These are phyloP conservation scores for Thalpophila matura DNA, from an alignment of 2,888 invertebrate genomes.

Conservation along the genomic window DNA sequence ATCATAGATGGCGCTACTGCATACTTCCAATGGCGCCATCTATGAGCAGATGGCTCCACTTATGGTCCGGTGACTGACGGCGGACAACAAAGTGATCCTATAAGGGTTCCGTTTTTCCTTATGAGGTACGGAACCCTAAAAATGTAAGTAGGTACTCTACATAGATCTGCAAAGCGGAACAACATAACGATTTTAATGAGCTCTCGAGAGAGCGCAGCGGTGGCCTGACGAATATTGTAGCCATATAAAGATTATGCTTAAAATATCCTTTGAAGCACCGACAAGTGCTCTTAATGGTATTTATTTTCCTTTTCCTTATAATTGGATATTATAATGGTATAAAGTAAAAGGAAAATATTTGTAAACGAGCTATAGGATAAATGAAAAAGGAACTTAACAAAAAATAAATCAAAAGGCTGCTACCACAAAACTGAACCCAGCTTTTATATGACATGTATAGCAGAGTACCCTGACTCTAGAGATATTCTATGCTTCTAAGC, in stretches of 20 bases:
- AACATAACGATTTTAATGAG: constrained; percentile 18
- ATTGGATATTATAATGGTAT: constrained; percentile 16
- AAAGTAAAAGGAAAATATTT: neutral
- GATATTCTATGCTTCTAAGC: too few species aligned
- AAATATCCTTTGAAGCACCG: neutral
- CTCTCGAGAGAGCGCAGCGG: neutral
- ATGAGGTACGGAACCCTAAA: too few species aligned
- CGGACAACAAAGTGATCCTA: too few species aligned
- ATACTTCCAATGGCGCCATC: too few species aligned
- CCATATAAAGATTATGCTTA: neutral
- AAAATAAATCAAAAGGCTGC: neutral
- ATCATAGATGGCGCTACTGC: too few species aligned
- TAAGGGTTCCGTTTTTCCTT: too few species aligned
- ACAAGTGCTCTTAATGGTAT: neutral
- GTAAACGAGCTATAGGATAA: neutral
- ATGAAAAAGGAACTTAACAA: neutral
- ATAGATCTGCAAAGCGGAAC: constrained; percentile 8
- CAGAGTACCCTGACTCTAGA: too few species aligned
- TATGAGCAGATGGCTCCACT: too few species aligned
- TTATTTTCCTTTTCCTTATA: constrained; percentile 7
- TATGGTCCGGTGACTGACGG: too few species aligned
- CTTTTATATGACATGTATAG: too few species aligned
- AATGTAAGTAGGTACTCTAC: neutral
- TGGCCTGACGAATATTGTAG: neutral
- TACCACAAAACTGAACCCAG: neutral